Percentiles rank a stretch among this genome's conserved stretches.
Evolutionary conservation across 2,888 invertebrate genomes (phyloP).

Genomic region (Ommatoiulus sabulosus): DNA sequence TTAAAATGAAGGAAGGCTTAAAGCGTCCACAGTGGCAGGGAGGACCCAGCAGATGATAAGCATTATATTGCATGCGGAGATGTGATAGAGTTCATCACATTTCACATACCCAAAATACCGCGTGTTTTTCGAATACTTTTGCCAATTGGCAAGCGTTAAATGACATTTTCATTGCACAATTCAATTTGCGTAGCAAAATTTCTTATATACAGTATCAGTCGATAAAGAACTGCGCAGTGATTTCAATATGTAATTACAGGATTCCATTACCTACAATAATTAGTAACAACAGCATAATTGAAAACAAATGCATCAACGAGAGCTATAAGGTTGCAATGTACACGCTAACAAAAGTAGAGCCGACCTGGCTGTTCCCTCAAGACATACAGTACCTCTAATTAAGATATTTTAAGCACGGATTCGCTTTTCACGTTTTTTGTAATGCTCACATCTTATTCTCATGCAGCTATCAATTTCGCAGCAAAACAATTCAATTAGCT

Average conservation of each 20-base stretch:
- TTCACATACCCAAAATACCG: too few relatives aligned
- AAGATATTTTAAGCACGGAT: constrained; percentile 13
- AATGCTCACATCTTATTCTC: background rate
- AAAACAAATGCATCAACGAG: background rate
- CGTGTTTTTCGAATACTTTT: too few relatives aligned
- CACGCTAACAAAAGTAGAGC: background rate
- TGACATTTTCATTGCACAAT: background rate
- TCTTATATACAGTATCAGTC: background rate
- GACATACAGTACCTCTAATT: background rate
- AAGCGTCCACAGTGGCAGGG: too few relatives aligned
- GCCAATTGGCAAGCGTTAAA: too few relatives aligned
- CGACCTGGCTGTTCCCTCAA: background rate
- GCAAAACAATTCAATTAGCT: background rate
- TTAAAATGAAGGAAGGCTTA: too few relatives aligned
- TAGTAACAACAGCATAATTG: background rate
- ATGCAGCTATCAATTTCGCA: background rate
- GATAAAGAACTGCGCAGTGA: background rate
- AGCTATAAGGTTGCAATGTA: background rate
- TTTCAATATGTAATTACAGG: background rate
- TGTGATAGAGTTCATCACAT: too few relatives aligned
- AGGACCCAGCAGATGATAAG: too few relatives aligned
- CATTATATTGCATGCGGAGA: too few relatives aligned
- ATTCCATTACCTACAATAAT: background rate
- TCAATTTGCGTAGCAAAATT: background rate
- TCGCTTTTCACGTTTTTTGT: background rate